Conservation (phyloP, 1,140 invertebrate genomes). For the Mercenaria mercenaria region DNA sequence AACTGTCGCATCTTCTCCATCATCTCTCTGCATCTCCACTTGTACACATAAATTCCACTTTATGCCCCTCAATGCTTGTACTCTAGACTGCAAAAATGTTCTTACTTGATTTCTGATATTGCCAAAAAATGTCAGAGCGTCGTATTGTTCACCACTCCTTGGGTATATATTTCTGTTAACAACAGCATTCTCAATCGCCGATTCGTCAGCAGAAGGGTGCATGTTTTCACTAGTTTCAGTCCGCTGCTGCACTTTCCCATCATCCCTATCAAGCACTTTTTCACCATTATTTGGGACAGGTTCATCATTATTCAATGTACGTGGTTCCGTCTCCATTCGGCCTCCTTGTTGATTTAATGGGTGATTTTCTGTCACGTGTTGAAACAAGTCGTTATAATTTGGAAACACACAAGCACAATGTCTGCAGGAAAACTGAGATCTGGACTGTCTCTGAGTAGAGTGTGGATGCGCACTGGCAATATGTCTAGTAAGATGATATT, state of each 20-base stretch:
- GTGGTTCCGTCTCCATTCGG: not conserved
- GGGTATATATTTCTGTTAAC: constrained; percentile 32
- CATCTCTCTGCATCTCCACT: constrained; percentile 43
- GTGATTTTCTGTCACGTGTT: constrained; percentile 31
- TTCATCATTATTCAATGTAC: not conserved
- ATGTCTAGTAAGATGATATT: constrained; percentile 2
- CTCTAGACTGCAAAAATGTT: not conserved
- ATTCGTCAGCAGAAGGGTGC: not conserved
- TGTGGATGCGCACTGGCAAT: not conserved
- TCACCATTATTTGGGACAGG: too few relatives aligned
- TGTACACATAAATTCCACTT: constrained; percentile 54
- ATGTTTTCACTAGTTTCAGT: too few relatives aligned
- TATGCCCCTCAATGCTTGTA: not conserved
- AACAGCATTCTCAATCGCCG: not conserved
- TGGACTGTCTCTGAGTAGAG: not conserved
- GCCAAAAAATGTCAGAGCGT: constrained; percentile 33
- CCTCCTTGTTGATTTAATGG: constrained; percentile 41
- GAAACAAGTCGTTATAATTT: constrained; percentile 17
- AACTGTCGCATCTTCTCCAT: not conserved
- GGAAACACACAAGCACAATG: constrained; percentile 8
- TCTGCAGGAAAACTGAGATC: constrained; percentile 7
- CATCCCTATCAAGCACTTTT: not conserved
- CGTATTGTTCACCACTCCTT: constrained; percentile 14
- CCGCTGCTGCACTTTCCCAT: too few relatives aligned
- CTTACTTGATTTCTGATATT: constrained; percentile 42